A percentile compares a stretch with the other conserved stretches of the same genome.
Evolutionary conservation across 1,140 invertebrate genomes (phyloP).

Genomic region (Babylonia areolata): DNA sequence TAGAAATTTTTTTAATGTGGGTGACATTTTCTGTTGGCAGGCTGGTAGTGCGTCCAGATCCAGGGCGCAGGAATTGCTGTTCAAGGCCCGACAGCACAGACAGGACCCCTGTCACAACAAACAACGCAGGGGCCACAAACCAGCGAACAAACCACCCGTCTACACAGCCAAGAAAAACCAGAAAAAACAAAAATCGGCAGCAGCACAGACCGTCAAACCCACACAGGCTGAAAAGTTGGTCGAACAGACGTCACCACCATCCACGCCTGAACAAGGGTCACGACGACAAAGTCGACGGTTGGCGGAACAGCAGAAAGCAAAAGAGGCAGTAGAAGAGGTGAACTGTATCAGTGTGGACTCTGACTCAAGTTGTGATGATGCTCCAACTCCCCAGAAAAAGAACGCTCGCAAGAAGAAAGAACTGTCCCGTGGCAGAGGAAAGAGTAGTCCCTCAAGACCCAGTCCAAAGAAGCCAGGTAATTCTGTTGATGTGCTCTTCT

Average conservation of each 20-base stretch:
- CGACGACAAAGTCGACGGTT: constrained; percentile 8
- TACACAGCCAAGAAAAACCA: background rate
- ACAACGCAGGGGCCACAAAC: background rate
- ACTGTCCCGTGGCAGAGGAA: background rate
- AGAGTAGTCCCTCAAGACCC: background rate
- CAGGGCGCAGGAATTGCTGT: constrained; percentile 25
- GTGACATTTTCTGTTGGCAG: constrained; percentile 18
- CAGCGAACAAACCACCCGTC: background rate
- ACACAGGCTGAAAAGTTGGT: too few relatives aligned
- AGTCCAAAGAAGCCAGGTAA: constrained; percentile 29
- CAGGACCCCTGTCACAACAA: background rate
- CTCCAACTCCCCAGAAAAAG: background rate
- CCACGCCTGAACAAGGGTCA: background rate
- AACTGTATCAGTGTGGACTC: constrained; percentile 10
- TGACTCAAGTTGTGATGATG: background rate
- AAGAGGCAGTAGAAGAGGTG: background rate
- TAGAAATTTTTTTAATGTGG: too few relatives aligned
- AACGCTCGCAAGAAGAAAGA: background rate
- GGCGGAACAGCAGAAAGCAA: constrained; percentile 1
- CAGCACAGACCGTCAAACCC: background rate
- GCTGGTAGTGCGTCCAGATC: constrained; percentile 5
- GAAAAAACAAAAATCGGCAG: background rate
- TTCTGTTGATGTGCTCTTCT: background rate
- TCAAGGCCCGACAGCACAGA: constrained; percentile 17
- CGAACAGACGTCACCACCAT: too few relatives aligned